Percentiles rank a stretch among this genome's conserved stretches.
Conservation (phyloP, 2,113 vertebrate genomes). For the Piprites chloris region DNA sequence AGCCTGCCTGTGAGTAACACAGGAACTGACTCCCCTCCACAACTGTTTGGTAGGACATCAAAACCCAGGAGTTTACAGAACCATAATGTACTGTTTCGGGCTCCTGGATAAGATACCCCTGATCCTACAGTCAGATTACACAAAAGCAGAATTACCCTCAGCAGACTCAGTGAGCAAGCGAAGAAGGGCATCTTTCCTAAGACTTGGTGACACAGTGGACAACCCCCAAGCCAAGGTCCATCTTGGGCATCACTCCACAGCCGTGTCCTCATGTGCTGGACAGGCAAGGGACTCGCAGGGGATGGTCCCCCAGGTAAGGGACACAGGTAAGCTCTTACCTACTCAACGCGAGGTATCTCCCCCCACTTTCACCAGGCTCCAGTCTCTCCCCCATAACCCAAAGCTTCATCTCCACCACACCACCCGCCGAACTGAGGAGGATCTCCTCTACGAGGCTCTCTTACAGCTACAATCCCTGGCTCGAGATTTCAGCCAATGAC, state of each 20-base stretch:
- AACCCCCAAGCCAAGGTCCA: background rate
- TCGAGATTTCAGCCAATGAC: background rate
- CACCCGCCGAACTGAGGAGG: background rate
- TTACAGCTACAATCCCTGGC: background rate
- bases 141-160: background rate
- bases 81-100: background rate
- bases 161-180: background rate
- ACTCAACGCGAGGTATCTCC: background rate
- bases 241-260: accelerated
- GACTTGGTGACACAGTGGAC: accelerated
- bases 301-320: accelerated
- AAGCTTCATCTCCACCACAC: constrained; percentile 7
- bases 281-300: accelerated
- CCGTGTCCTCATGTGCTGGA: accelerated
- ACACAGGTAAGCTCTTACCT: constrained; percentile 7
- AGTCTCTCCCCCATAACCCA: background rate
- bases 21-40: background rate
- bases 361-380: background rate
- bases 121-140: background rate
- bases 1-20: background rate
- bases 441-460: background rate
- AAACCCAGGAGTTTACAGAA: background rate
- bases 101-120: background rate
- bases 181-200: background rate
- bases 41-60: accelerated